Evolutionary conservation across 1,140 invertebrate species (phyloP).

Genomic region (Drosophila setifemur): DNA sequence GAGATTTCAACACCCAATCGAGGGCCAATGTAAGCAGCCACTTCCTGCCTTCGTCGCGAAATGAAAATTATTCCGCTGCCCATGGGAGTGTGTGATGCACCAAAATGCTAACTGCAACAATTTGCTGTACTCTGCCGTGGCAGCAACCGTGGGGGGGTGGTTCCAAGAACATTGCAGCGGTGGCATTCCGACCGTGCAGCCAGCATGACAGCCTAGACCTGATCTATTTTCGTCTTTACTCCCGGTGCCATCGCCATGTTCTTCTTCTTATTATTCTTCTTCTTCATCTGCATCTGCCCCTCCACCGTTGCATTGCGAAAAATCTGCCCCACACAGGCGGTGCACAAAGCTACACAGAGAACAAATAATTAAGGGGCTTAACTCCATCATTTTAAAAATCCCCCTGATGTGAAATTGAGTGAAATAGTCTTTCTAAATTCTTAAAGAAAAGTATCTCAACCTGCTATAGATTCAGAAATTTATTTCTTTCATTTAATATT

Average conservation of each 20-base stretch:
- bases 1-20: constrained; percentile 68
- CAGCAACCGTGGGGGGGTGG: not conserved
- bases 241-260: constrained; percentile 12
- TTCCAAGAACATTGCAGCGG: constrained; percentile 52
- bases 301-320: constrained; percentile 52
- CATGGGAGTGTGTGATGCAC: constrained; percentile 22
- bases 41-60: constrained; percentile 56
- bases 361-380: no score
- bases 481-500: no score
- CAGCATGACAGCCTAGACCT: constrained; percentile 79
- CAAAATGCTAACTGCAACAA: constrained; percentile 52
- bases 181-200: constrained; percentile 74
- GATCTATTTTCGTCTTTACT: constrained; percentile 74
- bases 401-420: not conserved
- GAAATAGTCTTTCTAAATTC: no score
- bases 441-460: no score
- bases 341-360: constrained; percentile 4
- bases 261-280: no score
- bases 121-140: constrained; percentile 35
- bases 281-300: not conserved
- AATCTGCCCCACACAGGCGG: constrained; percentile 32
- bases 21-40: constrained; percentile 55
- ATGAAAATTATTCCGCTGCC: constrained; percentile 5
- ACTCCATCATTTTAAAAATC: no score
- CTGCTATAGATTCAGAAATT: no score